These are phyloP conservation scores for Camponotus floridanus DNA, from an alignment of 1,140 invertebrate species.

Conservation along the genomic window DNA sequence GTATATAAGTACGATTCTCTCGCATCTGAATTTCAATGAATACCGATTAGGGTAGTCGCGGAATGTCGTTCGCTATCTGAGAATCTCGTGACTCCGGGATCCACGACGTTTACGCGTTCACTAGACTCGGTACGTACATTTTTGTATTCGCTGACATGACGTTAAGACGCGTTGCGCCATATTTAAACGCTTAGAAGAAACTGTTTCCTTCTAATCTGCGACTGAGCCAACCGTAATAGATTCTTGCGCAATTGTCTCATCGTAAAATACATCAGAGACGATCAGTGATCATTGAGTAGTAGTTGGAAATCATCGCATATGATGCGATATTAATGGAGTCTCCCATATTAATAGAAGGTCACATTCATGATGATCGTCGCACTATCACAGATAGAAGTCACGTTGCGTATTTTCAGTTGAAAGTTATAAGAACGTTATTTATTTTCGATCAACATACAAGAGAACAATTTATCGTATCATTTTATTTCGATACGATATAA, in stretches of 20 bases:
- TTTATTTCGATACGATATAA: background rate
- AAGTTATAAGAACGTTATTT: conserved; percentile 20
- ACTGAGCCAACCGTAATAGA: conserved; percentile 34
- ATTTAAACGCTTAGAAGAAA: conserved; percentile 35
- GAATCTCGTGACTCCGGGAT: conserved; percentile 30
- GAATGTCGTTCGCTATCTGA: conserved; percentile 61
- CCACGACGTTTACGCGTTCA: conserved; percentile 5
- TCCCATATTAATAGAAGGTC: conserved; percentile 43
- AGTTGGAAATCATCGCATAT: conserved; percentile 44
- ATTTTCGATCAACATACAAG: background rate
- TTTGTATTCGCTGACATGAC: conserved; percentile 27
- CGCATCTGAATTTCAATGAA: conserved; percentile 75
- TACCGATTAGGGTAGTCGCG: conserved; percentile 72
- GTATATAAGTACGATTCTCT: conserved; percentile 44
- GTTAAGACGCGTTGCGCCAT: background rate
- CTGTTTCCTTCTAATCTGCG: conserved; percentile 15
- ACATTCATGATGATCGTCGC: conserved; percentile 40
- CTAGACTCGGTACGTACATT: background rate
- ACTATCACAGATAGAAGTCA: conserved; percentile 10
- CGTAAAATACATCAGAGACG: conserved; percentile 53
- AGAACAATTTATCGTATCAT: background rate
- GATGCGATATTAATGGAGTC: conserved; percentile 59
- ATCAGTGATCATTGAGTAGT: conserved; percentile 47
- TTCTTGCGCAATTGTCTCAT: conserved; percentile 59
- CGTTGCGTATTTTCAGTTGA: conserved; percentile 13